Base-by-base conservation (phyloP, 2,113 vertebrate genomes). In the Octodon degus region DNA sequence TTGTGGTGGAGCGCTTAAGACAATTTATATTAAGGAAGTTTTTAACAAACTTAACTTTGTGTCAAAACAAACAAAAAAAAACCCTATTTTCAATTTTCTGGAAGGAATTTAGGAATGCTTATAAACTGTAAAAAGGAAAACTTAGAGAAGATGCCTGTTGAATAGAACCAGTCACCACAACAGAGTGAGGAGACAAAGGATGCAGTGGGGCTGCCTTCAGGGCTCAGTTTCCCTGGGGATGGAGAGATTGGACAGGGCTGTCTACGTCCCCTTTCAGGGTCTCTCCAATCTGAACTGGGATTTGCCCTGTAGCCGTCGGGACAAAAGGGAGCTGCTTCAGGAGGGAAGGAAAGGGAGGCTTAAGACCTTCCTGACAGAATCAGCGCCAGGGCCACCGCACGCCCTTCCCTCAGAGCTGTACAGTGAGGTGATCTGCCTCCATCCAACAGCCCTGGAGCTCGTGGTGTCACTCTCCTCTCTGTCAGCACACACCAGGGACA, bases 1-100 rank as follows among this genome's bases (percentile, higher is more conserved):
- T 87, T 62, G 27, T 86, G 82, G 86, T 58, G 63, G 68, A 80
- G 30, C 72, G 13, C 60, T 79, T 79, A 81, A 88, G 13, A 30
- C 30, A 55, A 93, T 43, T 43, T 43, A 43, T 3, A 43, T 43
- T 43, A 43, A 43, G 43, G 43, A 43, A 91, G 90, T 37, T 72
- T n/a, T n/a, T n/a, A n/a, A n/a, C n/a, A n/a, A n/a, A n/a, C n/a
- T n/a, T n/a, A n/a, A n/a, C 14, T 89, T 55, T 70, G 55, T 67
- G 58, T 65, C 8, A 37, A 74, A 93, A 93, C 40, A 50, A 27
- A 87, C 95, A 89, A n/a, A 77, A 27, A 27, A 87, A 96, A 90
- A n/a, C 77, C 3, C 50, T 50, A 65, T 47, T 92, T 90, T 92
- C 17, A 10, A 5, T 19, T 80, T 58, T 67, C 2, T 8, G 37